Base-by-base conservation (phyloP, 2,797 vertebrate species). In the Phylloscopus collybita region DNA sequence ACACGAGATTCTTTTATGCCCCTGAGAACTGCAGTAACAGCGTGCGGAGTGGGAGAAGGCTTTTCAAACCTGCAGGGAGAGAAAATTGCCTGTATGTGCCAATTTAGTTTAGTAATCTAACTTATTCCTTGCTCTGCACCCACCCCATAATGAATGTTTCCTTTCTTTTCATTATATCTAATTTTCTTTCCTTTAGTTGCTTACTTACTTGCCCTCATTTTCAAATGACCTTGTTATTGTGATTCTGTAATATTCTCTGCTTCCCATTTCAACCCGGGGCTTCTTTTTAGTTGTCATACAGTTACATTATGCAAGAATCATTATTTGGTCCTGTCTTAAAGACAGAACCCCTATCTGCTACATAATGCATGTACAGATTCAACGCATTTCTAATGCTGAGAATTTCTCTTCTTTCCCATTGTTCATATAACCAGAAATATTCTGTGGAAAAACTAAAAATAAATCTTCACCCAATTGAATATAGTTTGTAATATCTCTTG, bases 351-450 rank as follows among this genome's bases (percentile, higher is more conserved):
- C 81, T 67, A 66, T 82, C 92, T 96, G 60, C 90, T 97, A 81
- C 92, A 96, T 96, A 96, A 95, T 95, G 76, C 95, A 96, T 94
- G 66, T 78, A 90, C 53, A 83, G 67, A 94, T 82, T 92, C 92
- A 86, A 96, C 96, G 93, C 95, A 96, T 96, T 96, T 92, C 93
- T 96, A 96, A 96, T 96, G 88, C 67, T 2, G 6, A 94, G 60
- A 88, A 89, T 88, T 95, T 94, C 44, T 93, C 67, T 92, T 59
- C 64, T 70, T 91, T 92, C 38, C 76, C 81, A 85, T 94, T 95
- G 92, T 95, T 96, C 93, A 57, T 84, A 59, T 38, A 88, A 88
- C 50, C 57, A 96, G 80, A 95, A 93, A 88, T 87, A 87, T 88
- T 93, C 80, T 59, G 83, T 90, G 74, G 42, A 86, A 96, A 96